phyloP scores from a whole-genome alignment of 2,113 vertebrate genomes.

The Eubucco bourcierii region DNA sequence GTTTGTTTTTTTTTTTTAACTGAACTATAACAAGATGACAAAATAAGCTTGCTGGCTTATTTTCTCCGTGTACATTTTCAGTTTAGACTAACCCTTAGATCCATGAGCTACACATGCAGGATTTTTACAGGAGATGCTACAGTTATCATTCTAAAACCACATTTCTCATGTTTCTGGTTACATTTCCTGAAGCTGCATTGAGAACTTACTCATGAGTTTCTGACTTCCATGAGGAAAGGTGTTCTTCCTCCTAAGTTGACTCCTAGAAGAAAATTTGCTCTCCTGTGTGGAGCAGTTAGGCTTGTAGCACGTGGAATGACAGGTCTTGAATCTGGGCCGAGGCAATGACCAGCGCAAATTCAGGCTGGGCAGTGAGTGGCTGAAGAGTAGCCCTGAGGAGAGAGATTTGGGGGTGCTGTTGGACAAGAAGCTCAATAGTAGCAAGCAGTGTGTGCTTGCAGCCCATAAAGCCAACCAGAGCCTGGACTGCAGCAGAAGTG shows the following conservation, averaged over 20 bases:
- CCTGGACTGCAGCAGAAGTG: too few species aligned
- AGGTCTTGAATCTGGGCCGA: too few species aligned
- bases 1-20: neutral
- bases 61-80: neutral
- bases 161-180: neutral
- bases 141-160: neutral
- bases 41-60: neutral
- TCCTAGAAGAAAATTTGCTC: neutral
- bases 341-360: too few species aligned
- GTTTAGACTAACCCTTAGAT: neutral
- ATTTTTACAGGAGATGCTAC: neutral
- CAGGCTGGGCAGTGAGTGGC: too few species aligned
- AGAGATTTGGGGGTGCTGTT: too few species aligned
- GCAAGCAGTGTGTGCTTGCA: too few species aligned
- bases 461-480: too few species aligned
- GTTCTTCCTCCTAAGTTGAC: fast-evolving
- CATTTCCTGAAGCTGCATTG: neutral
- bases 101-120: neutral
- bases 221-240: neutral
- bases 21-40: neutral
- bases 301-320: neutral
- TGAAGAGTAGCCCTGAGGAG: too few species aligned
- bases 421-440: too few species aligned
- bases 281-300: neutral
- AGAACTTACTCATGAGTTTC: neutral